A percentile compares a stretch with the other conserved stretches of the same genome.
phyloP scores from a whole-genome alignment of 1,140 invertebrate genomes.

The Rhizoglyphus robini region DNA sequence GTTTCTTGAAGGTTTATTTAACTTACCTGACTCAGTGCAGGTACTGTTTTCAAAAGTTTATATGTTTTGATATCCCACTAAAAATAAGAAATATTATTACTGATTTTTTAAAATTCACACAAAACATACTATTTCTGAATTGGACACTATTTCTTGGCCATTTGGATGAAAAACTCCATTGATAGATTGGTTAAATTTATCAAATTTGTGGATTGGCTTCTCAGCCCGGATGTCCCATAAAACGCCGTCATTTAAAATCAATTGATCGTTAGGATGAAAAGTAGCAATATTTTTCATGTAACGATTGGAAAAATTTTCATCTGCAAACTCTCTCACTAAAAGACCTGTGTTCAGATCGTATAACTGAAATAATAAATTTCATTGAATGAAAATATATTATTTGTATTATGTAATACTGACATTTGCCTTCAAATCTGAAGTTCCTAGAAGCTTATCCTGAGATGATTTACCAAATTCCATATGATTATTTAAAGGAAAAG shows the following conservation, averaged over 20 bases:
- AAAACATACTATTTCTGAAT: constrained; percentile 40
- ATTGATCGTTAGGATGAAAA: constrained; percentile 80
- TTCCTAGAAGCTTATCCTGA: constrained; percentile 63
- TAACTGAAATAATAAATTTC: constrained; percentile 43
- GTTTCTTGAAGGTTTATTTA: not conserved
- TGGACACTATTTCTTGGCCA: constrained; percentile 67
- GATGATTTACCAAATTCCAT: constrained; percentile 77
- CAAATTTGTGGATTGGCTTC: constrained; percentile 75
- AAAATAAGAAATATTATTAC: constrained; percentile 17
- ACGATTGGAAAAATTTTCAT: constrained; percentile 66
- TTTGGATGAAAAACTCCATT: constrained; percentile 96
- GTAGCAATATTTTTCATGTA: constrained; percentile 87
- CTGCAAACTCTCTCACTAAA: constrained; percentile 52
- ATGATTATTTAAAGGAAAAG: constrained; percentile 65
- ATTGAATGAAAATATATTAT: not conserved
- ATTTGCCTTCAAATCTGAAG: constrained; percentile 26
- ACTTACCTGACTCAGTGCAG: constrained; percentile 79
- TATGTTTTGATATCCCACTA: constrained; percentile 92
- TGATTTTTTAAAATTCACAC: not conserved
- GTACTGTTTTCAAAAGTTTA: constrained; percentile 81
- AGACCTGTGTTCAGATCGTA: constrained; percentile 75
- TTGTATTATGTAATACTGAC: not conserved
- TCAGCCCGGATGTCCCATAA: constrained; percentile 79
- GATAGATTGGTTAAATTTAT: constrained; percentile 85
- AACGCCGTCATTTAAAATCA: constrained; percentile 88